These are phyloP conservation scores for Xiphorhynchus elegans DNA, from an alignment of 2,113 vertebrate species.

Conservation along the genomic window DNA sequence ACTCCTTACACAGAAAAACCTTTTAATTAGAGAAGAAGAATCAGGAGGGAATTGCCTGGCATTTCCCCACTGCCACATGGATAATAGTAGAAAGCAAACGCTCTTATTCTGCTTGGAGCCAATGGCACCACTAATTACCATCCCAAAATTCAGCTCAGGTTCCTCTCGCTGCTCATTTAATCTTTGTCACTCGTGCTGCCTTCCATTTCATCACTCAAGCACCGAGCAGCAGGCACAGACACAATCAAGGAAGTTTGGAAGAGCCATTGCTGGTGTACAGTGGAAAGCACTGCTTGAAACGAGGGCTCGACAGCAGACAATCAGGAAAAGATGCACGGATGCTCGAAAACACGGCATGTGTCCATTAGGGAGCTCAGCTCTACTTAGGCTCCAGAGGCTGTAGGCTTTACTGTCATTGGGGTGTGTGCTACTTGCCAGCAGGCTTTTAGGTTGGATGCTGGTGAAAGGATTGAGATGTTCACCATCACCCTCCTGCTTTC, in stretches of 20 bases:
- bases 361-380: constrained; percentile 11
- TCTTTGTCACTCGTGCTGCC: constrained; percentile 57
- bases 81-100: constrained; percentile 57
- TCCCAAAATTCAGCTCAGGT: constrained; percentile 71
- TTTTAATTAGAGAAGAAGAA: constrained; percentile 67
- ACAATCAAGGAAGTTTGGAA: constrained; percentile 64
- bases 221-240: constrained; percentile 50
- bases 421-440: not conserved
- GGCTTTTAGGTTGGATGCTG: not conserved
- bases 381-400: not conserved
- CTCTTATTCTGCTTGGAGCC: constrained; percentile 25
- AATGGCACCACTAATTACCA: constrained; percentile 49
- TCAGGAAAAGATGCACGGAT: not conserved
- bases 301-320: not conserved
- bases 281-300: not conserved
- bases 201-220: constrained; percentile 58
- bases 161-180: constrained; percentile 53
- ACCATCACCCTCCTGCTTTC: not conserved
- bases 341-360: not conserved
- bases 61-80: not conserved
- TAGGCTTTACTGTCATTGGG: not conserved
- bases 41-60: constrained; percentile 40
- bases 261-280: constrained; percentile 1
- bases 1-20: constrained; percentile 52
- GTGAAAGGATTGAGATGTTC: not conserved